These are phyloP conservation scores for Micropoecilia bifurca DNA, from an alignment of 2,797 vertebrate genomes.

Conservation along the genomic window DNA sequence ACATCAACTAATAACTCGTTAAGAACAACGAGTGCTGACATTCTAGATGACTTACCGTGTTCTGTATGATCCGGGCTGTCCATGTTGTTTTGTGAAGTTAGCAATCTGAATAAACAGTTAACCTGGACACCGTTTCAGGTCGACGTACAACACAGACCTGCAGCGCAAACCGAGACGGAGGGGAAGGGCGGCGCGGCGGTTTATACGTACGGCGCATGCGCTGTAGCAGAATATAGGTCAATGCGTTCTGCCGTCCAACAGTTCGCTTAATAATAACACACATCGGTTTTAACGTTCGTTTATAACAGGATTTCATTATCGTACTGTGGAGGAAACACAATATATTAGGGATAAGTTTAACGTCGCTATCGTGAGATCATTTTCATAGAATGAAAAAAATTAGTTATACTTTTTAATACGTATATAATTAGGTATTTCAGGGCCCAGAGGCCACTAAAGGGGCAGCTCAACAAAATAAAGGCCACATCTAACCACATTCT, in stretches of 20 bases:
- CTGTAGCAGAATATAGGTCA: not conserved
- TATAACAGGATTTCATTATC: not conserved
- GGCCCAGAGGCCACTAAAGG: too few relatives aligned
- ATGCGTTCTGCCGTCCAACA: not conserved
- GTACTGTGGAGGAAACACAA: not conserved
- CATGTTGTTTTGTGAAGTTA: constrained; percentile 38
- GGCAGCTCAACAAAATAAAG: too few relatives aligned
- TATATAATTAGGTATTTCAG: too few relatives aligned
- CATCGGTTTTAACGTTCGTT: not conserved
- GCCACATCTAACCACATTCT: too few relatives aligned
- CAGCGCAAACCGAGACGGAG: constrained; percentile 52
- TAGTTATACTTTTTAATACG: not conserved
- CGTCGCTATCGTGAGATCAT: not conserved
- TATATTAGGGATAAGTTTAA: not conserved
- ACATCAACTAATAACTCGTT: constrained; percentile 36
- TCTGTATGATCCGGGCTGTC: constrained; percentile 29
- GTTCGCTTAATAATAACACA: not conserved
- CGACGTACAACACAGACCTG: constrained; percentile 60
- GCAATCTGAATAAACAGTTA: rapidly evolving
- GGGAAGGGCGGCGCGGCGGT: constrained; percentile 72
- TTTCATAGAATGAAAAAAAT: not conserved
- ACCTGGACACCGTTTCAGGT: constrained; percentile 57
- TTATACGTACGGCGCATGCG: constrained; percentile 63
- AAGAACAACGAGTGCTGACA: rapidly evolving
- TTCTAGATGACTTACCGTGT: constrained; percentile 46